Evolutionary conservation across 2,797 vertebrate species (phyloP).

Genomic region (Cryptoprocta ferox): DNA sequence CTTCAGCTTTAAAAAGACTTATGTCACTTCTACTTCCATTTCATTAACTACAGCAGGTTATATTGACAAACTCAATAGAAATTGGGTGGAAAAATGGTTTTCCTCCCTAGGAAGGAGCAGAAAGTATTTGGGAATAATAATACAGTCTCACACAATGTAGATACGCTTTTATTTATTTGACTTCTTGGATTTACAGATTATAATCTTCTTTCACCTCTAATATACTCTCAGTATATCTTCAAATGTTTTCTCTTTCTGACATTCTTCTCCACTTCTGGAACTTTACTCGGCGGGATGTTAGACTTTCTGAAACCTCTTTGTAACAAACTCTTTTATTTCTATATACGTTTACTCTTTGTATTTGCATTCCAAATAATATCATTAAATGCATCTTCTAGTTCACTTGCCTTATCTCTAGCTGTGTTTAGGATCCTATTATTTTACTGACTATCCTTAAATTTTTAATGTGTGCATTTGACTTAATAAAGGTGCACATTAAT

Average conservation of each 20-base stretch:
- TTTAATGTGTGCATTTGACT: background rate
- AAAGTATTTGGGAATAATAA: background rate
- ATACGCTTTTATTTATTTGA: background rate
- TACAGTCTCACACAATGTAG: background rate
- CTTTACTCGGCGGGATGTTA: background rate
- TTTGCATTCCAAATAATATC: background rate
- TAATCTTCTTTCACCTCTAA: background rate
- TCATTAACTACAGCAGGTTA: background rate
- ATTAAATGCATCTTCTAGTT: background rate
- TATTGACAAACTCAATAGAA: background rate
- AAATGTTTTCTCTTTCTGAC: background rate
- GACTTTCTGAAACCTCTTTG: background rate
- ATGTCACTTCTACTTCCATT: background rate
- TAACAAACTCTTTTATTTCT: background rate
- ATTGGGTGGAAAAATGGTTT: background rate
- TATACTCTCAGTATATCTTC: background rate
- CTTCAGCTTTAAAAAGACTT: background rate
- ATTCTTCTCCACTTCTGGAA: background rate
- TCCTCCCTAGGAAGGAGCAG: background rate
- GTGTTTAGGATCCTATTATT: background rate
- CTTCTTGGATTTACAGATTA: background rate
- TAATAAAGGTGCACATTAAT: background rate
- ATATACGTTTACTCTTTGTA: background rate
- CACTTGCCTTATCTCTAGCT: background rate
- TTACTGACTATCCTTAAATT: background rate